A percentile compares a stretch with the other conserved stretches of the same genome.
These are phyloP conservation scores for Bradypodion pumilum DNA, from an alignment of 2,797 vertebrate species.

Conservation along the genomic window DNA sequence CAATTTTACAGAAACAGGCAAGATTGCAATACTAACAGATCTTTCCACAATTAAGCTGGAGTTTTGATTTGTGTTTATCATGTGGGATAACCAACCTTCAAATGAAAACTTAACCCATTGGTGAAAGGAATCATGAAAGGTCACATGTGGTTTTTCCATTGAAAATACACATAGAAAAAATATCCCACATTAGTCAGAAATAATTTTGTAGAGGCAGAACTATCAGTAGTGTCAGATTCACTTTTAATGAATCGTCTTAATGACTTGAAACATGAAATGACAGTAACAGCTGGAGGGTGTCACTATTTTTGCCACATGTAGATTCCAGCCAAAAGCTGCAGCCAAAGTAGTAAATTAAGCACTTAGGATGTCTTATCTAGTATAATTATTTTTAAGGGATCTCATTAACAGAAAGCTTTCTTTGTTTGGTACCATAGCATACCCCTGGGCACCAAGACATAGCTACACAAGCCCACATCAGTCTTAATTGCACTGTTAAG, in stretches of 20 bases:
- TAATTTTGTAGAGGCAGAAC: neutral
- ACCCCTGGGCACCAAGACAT: neutral
- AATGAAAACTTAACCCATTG: neutral
- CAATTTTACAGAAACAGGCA: neutral
- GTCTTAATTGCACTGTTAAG: neutral
- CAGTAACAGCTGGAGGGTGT: conserved; percentile 8
- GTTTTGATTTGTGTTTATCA: neutral
- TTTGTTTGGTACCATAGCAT: neutral
- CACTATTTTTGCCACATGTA: neutral
- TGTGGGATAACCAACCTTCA: neutral
- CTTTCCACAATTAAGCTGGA: neutral
- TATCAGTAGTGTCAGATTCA: neutral
- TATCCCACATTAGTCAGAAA: neutral
- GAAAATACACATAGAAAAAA: neutral
- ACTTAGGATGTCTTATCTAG: neutral
- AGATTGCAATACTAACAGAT: neutral
- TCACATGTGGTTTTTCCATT: neutral
- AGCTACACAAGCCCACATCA: neutral
- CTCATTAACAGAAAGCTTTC: neutral
- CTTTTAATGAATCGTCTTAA: conserved; percentile 12
- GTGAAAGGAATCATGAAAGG: neutral
- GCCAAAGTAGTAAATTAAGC: neutral
- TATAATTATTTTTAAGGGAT: neutral
- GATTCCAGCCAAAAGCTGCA: neutral
- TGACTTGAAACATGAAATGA: neutral